Evolutionary conservation across 2,113 vertebrate genomes (phyloP).

Genomic region (Gambusia affinis): DNA sequence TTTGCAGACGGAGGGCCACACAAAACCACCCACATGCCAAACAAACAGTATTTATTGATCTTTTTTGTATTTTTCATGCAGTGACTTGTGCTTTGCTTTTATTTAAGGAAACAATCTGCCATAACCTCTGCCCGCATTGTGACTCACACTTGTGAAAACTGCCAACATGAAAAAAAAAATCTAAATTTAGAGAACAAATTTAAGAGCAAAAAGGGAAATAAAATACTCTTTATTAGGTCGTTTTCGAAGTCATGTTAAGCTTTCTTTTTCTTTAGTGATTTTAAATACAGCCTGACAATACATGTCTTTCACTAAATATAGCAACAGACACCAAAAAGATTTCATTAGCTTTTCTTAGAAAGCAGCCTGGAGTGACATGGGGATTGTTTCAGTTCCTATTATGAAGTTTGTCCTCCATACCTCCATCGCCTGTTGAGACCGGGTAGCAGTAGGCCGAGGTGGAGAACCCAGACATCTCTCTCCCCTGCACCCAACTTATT

Average conservation of each 20-base stretch:
- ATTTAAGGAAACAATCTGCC: constrained; percentile 55
- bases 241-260: not conserved
- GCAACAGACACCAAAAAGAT: constrained; percentile 11
- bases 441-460: not conserved
- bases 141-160: constrained; percentile 50
- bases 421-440: not conserved
- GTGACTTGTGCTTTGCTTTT: constrained; percentile 53
- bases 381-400: not conserved
- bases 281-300: not conserved
- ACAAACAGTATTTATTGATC: constrained; percentile 66
- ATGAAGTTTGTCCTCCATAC: not conserved
- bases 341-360: not conserved
- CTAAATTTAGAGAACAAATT: constrained; percentile 50
- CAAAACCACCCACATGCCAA: constrained; percentile 52
- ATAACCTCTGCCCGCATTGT: constrained; percentile 48
- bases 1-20: constrained; percentile 26
- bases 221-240: constrained; percentile 9
- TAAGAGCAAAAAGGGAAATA: constrained; percentile 21
- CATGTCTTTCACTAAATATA: constrained; percentile 2
- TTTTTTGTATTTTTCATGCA: constrained; percentile 39
- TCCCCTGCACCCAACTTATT: not conserved
- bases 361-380: constrained; percentile 3
- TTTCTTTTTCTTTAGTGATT: not conserved
- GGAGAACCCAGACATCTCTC: not conserved
- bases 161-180: constrained; percentile 15